Evolutionary conservation across 2,113 vertebrate species (phyloP), one percentile per base, ranked within the genome.

Genomic region (Apus apus): DNA sequence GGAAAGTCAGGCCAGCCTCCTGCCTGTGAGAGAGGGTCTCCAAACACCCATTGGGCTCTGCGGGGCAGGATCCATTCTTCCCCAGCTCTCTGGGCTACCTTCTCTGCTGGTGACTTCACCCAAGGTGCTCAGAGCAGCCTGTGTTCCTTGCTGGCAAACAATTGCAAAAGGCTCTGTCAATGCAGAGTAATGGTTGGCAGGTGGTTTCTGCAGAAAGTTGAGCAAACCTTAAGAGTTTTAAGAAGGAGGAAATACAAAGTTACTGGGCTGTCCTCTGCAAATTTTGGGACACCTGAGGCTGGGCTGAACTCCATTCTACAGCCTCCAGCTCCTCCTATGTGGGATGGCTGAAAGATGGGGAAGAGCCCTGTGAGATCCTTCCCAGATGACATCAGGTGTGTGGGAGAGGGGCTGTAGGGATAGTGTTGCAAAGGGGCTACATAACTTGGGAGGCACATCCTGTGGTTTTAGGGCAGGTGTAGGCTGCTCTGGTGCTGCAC

Each of bases 11-110:
- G 11, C 38, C 2, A 1, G 10, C 27, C 15, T 85, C n/a, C 23
- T 34, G 48, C 21, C 45, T 51, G 60, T 0, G 2, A 20, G 40
- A 40, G 15, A 65, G 66, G 21, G 36, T 83, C 40, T 88, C 51
- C 45, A 67, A 61, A 57, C 27, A 29, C 18, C 43, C 6, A 0
- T 6, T 0, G 1, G 50, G 62, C 61, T 67, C 51, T 77, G 32
- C 2, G 1, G 46, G 23, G 14, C 2, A 7, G 72, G 9, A 80
- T 77, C 48, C 10, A 2, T 51, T 43, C 45, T 67, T 72, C 19
- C 23, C 18, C 12, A 58, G 29, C 30, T 81, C 13, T 21, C 40
- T 65, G 46, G 25, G 13, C 61, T 88, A 19, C n/a, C 26, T 68
- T 85, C 15, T 4, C 53, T 67, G 26, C 57, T n/a, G 38, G 19